These are phyloP conservation scores for Iguana delicatissima DNA, from an alignment of 2,797 vertebrate species.

Conservation along the genomic window DNA sequence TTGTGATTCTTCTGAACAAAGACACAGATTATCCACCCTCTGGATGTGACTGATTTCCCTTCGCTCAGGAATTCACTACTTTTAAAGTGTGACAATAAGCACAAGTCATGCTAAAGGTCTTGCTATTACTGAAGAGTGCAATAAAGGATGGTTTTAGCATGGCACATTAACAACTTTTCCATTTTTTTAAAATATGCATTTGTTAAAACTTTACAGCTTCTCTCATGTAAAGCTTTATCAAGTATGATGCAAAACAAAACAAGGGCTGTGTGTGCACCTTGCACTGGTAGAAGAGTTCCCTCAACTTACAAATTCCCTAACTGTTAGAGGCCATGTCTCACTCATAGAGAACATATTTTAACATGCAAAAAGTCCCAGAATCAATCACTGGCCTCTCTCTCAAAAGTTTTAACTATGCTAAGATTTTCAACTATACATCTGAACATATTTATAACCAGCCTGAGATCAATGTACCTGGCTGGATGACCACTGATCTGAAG, in stretches of 20 bases:
- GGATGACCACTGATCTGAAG: not conserved
- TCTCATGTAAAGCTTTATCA: not conserved
- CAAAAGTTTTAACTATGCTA: not conserved
- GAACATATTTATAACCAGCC: too few relatives aligned
- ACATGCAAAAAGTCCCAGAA: not conserved
- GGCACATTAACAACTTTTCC: not conserved
- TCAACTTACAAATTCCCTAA: not conserved
- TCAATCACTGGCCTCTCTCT: not conserved
- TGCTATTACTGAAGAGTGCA: not conserved
- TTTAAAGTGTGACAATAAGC: not conserved
- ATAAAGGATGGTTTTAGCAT: not conserved
- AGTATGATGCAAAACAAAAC: not conserved
- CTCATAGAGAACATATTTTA: not conserved
- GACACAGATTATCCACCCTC: not conserved
- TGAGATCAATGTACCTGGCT: not conserved
- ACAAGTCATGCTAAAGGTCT: not conserved
- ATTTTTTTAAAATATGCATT: not conserved
- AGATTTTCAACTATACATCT: too few relatives aligned
- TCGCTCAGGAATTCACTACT: not conserved
- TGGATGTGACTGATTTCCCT: not conserved
- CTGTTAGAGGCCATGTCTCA: not conserved
- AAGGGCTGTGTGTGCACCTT: not conserved
- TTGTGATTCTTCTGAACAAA: not conserved
- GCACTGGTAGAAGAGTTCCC: not conserved
- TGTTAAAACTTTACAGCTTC: not conserved